Base-by-base conservation (phyloP, 2,888 invertebrate genomes). In the Drosophila infuscata region DNA sequence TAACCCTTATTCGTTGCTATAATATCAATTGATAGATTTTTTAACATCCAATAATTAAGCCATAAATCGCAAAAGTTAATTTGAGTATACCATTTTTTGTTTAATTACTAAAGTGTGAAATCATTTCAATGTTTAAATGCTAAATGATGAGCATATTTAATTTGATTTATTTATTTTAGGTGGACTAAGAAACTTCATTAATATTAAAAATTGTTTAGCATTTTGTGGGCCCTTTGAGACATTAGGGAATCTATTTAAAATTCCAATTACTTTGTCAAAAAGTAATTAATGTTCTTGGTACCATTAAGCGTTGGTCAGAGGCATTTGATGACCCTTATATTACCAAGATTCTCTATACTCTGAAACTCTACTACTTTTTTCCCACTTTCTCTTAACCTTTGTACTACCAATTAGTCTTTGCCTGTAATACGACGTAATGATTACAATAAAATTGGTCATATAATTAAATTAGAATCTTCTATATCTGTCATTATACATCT, bases 1-100 rank as follows among this genome's bases (percentile, higher is more conserved):
- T 36, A 41, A 53, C 20, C 53, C 46, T 54, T 54, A 53, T 67
- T 46, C n/a, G 68, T 15, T 52, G 29, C 32, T 33, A n/a, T 15
- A 12, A 32, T 29, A 36, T 53, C 25, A 29, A 48, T 53, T 20
- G 15, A 41, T n/a, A 20, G 49, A 66, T 35, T 35, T 35, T 29
- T n/a, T 12, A 41, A 49, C 41, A 51, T 51, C 38, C 25, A 15
- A 11, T 3, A 67, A 67, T 7, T 68, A 12, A 32, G 41, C 48
- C 32, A 67, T 2, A 38, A n/a, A 36, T 32, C 4, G 0, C 15
- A 36, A 38, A 36, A 51, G 7, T 53, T n/a, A 51, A 30, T 51
- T 12, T 11, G 3, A 15, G 46, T 15, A 7, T 15, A 46, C 15
- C 1, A 15, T 15, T 8, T 4, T 46, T 15, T 2, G 15, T 46